A percentile compares a stretch with the other conserved stretches of the same genome.
phyloP scores from a whole-genome alignment of 1,140 invertebrate species.

The Scylla paramamosain region DNA sequence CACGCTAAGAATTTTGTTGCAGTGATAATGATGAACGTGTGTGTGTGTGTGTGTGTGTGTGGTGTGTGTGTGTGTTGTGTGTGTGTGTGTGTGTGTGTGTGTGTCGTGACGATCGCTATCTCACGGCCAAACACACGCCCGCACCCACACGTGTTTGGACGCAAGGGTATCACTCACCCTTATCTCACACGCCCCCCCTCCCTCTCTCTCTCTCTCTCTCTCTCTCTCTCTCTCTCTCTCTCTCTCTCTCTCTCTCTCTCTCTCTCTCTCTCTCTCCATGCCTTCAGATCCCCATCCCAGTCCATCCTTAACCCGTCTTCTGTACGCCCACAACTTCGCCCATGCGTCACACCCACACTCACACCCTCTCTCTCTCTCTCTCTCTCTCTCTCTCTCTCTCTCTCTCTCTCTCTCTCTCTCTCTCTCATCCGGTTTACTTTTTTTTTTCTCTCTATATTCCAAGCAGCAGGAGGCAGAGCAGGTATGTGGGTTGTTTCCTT shows the following conservation, averaged over 20 bases:
- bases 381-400: neutral
- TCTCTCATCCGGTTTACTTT: neutral
- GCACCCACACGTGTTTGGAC: neutral
- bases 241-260: neutral
- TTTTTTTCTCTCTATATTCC: neutral
- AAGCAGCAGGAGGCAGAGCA: neutral
- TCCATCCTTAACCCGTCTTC: too few species aligned
- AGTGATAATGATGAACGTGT: neutral
- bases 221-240: too few species aligned
- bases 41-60: conserved; percentile 13
- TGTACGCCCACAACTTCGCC: too few species aligned
- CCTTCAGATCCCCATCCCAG: too few species aligned
- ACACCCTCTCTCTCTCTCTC: neutral
- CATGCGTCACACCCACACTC: too few species aligned
- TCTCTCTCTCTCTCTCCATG: neutral
- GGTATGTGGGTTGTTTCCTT: neutral
- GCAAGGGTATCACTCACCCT: neutral
- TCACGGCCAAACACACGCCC: neutral
- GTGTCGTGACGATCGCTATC: neutral
- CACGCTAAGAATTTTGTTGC: neutral
- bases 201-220: neutral
- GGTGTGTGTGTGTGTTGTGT: neutral
- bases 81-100: neutral
- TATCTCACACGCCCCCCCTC: neutral
- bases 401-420: neutral